Conservation (phyloP, 1,140 invertebrate genomes). For the Carcinoscorpius rotundicauda region DNA sequence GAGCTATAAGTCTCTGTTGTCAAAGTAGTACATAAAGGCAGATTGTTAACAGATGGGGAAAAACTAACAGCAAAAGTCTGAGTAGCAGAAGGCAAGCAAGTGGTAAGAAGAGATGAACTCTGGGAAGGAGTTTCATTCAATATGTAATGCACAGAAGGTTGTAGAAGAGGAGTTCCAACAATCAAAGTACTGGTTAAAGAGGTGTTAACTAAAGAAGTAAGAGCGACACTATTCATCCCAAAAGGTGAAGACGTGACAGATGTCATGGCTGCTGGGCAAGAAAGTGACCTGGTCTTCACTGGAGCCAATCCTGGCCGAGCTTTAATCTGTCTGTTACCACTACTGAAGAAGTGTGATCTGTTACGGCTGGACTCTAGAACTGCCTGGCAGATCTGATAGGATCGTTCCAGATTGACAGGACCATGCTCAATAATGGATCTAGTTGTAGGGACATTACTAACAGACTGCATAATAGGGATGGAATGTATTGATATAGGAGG, state of each 20-base stretch:
- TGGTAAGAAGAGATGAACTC: slow-evolving; percentile 14
- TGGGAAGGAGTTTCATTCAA: no score
- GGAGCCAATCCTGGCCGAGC: not conserved
- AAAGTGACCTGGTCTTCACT: not conserved
- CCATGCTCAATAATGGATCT: slow-evolving; percentile 34
- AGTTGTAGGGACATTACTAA: not conserved
- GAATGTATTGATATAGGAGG: slow-evolving; percentile 20
- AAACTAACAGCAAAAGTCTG: slow-evolving; percentile 12
- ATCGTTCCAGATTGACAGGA: slow-evolving; percentile 79
- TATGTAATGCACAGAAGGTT: not conserved
- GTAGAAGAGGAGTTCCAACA: not conserved
- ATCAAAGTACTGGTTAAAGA: not conserved
- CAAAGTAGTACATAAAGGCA: not conserved
- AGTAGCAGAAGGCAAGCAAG: slow-evolving; percentile 12
- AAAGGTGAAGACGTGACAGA: not conserved
- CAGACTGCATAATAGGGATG: slow-evolving; percentile 9
- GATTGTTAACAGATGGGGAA: slow-evolving; percentile 7
- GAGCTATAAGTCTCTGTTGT: slow-evolving; percentile 10
- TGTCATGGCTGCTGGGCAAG: not conserved
- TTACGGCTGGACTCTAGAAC: slow-evolving; percentile 87
- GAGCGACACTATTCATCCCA: not conserved
- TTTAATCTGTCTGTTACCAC: slow-evolving; percentile 1
- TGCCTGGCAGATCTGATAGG: slow-evolving; percentile 90
- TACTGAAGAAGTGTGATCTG: slow-evolving; percentile 60
- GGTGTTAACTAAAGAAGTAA: no score